Base-by-base conservation (phyloP, 1,140 invertebrate species). In the Himalopsyche phryganea region DNA sequence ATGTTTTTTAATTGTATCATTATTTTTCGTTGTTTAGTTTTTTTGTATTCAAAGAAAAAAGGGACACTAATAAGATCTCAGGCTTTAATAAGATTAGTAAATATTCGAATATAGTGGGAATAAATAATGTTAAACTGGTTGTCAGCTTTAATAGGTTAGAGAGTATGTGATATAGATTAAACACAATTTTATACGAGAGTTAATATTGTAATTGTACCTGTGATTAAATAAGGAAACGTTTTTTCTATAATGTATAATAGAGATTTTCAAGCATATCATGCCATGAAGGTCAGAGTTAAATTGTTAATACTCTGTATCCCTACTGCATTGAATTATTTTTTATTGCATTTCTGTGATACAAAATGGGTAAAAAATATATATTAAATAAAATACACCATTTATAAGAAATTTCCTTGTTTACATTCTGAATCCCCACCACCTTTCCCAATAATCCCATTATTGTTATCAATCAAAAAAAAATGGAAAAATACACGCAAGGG, bases 71-170 rank as follows among this genome's bases (percentile, higher is more conserved):
- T 23, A 28, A 50, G 58, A 60, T 60, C 58, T 61, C 59, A 51
- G 53, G 59, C 59, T 61, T 61, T 61, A 61, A 57, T 56, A 45
- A 56, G 48, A 51, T 36, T 46, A 48, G 13, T 47, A 50, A 40
- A 28, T 28, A 28, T 28, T 28, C 23, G 23, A 28, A 28, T 28
- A 28, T 28, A 28, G 9, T 5, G 3, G 23, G 23, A 40, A 13
- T 11, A 40, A 40, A 5, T 40, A 13, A 5, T 33, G 6, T 54
- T 35, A 28, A 7, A 36, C 11, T 14, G 14, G 51, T 41, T 44
- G 33, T 35, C 52, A 61, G 59, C 59, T 61, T 61, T 61, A 61
- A 61, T 61, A 61, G 59, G 42, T 46, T 61, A 56, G 53, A 53
- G 36, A 33, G 44, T 45, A 56, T 61, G 59, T 61, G 59, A 61